phyloP scores from a whole-genome alignment of 2,113 vertebrate genomes.

The Sapayoa aenigma region DNA sequence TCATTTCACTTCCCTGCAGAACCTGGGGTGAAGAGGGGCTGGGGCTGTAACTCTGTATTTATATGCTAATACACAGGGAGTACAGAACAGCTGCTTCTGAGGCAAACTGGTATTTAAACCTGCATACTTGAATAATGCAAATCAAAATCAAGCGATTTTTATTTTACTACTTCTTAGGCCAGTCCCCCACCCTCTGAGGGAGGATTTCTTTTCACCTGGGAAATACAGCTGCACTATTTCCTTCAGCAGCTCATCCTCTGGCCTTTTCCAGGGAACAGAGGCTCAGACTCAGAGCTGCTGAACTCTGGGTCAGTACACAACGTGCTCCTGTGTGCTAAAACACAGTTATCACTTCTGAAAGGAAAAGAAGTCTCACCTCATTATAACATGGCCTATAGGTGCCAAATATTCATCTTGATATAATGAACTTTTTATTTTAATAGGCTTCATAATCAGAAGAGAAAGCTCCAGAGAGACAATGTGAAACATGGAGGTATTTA shows the following conservation, averaged over 20 bases:
- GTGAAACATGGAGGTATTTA: background rate
- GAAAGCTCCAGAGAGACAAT: constrained; percentile 28
- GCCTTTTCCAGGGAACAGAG: background rate
- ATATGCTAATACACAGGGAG: background rate
- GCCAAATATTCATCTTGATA: constrained; percentile 15
- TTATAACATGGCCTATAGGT: constrained; percentile 70
- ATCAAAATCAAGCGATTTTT: background rate
- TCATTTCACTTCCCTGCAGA: background rate
- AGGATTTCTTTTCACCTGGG: constrained; percentile 1
- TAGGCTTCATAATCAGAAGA: constrained; percentile 13
- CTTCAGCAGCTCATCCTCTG: background rate
- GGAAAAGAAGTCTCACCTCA: constrained; percentile 52
- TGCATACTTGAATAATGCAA: background rate
- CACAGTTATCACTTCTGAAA: background rate
- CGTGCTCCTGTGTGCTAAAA: background rate
- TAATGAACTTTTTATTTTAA: constrained; percentile 66
- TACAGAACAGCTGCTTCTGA: background rate
- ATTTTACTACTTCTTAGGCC: background rate
- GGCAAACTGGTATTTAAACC: background rate
- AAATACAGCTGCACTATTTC: background rate
- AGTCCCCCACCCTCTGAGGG: background rate
- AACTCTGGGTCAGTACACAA: constrained; percentile 39
- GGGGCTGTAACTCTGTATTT: background rate
- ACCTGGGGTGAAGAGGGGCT: background rate
- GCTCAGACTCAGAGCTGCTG: background rate